phyloP scores from a whole-genome alignment of 2,888 invertebrate species.

The Caenorhabditis angaria region DNA sequence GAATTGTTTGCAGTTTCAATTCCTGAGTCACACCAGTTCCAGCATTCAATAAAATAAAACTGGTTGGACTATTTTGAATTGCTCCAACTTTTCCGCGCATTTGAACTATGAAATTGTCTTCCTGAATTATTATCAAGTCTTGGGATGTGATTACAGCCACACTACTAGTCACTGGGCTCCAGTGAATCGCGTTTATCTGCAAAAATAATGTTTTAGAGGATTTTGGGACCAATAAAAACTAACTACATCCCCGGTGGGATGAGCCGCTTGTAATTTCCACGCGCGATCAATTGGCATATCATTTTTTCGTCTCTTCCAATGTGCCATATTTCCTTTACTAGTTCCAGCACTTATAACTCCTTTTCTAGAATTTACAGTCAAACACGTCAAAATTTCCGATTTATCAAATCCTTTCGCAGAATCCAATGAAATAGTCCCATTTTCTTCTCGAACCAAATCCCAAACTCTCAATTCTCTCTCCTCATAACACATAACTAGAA shows the following conservation, averaged over 20 bases:
- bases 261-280: constrained; percentile 43
- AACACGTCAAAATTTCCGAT: constrained; percentile 73
- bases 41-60: constrained; percentile 48
- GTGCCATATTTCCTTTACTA: constrained; percentile 59
- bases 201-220: constrained; percentile 6
- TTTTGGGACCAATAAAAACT: constrained; percentile 13
- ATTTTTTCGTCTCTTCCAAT: constrained; percentile 59
- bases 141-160: constrained; percentile 75
- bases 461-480: constrained; percentile 78
- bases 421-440: constrained; percentile 80
- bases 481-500: constrained; percentile 34
- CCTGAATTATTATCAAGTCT: constrained; percentile 85
- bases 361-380: constrained; percentile 71
- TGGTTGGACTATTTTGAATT: constrained; percentile 46
- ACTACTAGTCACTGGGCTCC: constrained; percentile 66
- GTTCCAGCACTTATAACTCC: constrained; percentile 67
- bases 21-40: constrained; percentile 46
- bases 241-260: constrained; percentile 36
- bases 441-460: constrained; percentile 93
- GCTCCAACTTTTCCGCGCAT: constrained; percentile 79
- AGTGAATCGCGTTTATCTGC: constrained; percentile 57
- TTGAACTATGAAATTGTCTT: constrained; percentile 85
- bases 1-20: constrained; percentile 32
- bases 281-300: constrained; percentile 29
- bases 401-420: constrained; percentile 75